Evolutionary conservation across 2,797 vertebrate genomes (phyloP).

Genomic region (Yasuhikotakia modesta): DNA sequence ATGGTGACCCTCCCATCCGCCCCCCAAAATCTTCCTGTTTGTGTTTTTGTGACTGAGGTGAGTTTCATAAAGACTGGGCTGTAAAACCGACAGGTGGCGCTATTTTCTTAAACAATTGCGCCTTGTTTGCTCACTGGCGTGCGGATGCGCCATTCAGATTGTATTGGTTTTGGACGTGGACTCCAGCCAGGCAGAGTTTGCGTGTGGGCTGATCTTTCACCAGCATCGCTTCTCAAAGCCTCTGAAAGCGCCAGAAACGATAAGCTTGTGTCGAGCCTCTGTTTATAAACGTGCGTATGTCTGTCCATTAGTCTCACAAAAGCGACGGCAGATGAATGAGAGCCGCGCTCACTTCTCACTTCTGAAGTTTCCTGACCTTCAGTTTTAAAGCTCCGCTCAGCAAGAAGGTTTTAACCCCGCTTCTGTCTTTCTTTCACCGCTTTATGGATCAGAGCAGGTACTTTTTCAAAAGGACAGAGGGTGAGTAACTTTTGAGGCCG

Average conservation of each 20-base stretch:
- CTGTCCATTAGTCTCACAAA: conserved; percentile 33
- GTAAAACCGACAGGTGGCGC: conserved; percentile 77
- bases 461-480: conserved; percentile 35
- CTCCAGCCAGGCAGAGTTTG: conserved; percentile 38
- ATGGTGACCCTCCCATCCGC: conserved; percentile 78
- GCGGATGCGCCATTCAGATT: conserved; percentile 67
- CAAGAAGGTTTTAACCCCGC: conserved; percentile 17
- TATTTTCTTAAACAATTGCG: conserved; percentile 76
- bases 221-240: conserved; percentile 26
- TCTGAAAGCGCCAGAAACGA: conserved; percentile 33
- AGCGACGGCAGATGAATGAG: neutral
- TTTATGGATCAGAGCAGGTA: conserved; percentile 45
- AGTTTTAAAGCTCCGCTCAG: conserved; percentile 22
- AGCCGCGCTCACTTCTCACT: neutral
- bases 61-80: conserved; percentile 63
- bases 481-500: conserved; percentile 32
- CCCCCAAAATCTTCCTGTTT: conserved; percentile 67
- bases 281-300: conserved; percentile 21
- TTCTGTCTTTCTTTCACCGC: neutral
- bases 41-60: conserved; percentile 67
- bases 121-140: conserved; percentile 76
- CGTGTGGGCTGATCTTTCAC: conserved; percentile 38
- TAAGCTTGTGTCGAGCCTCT: conserved; percentile 28
- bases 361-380: conserved; percentile 13
- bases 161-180: conserved; percentile 73